phyloP scores from a whole-genome alignment of 2,797 vertebrate genomes.

The Leuciscus waleckii region DNA sequence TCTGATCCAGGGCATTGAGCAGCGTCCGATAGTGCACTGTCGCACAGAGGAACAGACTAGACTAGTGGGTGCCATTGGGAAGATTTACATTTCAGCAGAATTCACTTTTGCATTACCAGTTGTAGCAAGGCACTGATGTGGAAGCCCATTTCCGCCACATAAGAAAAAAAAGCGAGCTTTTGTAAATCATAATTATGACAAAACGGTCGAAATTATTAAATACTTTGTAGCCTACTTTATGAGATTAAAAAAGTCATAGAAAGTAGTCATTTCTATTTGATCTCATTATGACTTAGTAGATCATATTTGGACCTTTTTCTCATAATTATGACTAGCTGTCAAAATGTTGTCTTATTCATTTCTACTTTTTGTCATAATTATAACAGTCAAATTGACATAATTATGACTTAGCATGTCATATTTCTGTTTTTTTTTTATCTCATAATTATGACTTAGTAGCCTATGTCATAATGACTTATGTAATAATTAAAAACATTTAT shows the following conservation, averaged over 20 bases:
- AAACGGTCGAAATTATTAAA: background rate
- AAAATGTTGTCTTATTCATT: background rate
- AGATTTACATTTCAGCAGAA: background rate
- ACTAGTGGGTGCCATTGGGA: constrained; percentile 33
- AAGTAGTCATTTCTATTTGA: too few relatives aligned
- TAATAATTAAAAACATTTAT: too few relatives aligned
- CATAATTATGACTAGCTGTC: background rate
- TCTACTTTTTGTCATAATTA: too few relatives aligned
- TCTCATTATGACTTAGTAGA: too few relatives aligned
- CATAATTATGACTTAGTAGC: background rate
- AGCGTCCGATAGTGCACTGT: constrained; percentile 58
- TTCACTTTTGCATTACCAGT: background rate
- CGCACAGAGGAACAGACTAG: background rate
- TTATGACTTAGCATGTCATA: background rate
- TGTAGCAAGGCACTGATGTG: background rate
- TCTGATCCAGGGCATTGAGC: constrained; percentile 58
- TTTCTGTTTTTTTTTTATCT: background rate
- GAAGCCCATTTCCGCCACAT: background rate
- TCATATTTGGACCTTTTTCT: too few relatives aligned
- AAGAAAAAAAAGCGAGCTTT: background rate
- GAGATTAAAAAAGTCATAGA: background rate
- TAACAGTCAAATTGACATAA: too few relatives aligned
- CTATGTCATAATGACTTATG: background rate
- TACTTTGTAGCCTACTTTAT: background rate
- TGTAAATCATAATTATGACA: background rate